Evolutionary conservation across 2,888 invertebrate species (phyloP).

Genomic region (Luperina nickerlii): DNA sequence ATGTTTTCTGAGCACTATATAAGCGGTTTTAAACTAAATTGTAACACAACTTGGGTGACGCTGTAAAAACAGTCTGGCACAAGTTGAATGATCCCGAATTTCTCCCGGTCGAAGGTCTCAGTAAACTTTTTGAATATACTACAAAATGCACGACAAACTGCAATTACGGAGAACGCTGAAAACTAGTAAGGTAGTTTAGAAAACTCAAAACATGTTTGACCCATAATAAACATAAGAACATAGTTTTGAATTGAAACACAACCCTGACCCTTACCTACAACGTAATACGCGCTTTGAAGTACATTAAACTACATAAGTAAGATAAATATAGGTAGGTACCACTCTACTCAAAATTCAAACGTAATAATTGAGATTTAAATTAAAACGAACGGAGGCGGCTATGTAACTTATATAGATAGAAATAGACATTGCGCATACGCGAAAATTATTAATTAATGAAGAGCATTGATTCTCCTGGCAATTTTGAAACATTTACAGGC

Average conservation of each 20-base stretch:
- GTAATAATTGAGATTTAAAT: not conserved
- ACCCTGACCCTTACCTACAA: not conserved
- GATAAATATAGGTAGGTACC: not conserved
- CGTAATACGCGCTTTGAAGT: not conserved
- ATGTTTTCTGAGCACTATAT: not conserved
- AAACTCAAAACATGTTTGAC: not conserved
- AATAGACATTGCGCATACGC: not conserved
- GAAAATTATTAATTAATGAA: not conserved
- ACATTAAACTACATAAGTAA: not conserved
- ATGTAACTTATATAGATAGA: not conserved
- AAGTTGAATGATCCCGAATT: not conserved
- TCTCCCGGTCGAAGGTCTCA: not conserved
- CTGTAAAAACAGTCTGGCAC: not conserved
- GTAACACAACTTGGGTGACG: not conserved
- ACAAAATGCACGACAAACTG: not conserved
- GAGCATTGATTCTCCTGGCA: not conserved
- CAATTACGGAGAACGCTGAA: not conserved
- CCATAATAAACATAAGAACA: not conserved
- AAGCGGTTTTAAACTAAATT: not conserved
- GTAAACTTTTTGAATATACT: not conserved
- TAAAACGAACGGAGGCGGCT: not conserved
- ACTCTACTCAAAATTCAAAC: not conserved
- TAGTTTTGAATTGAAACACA: not conserved
- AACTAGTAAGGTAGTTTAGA: not conserved
- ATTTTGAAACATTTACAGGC: constrained; percentile 10